Percentiles rank a stretch among this genome's conserved stretches.
phyloP scores from a whole-genome alignment of 2,888 invertebrate species.

The Andrena camellia region DNA sequence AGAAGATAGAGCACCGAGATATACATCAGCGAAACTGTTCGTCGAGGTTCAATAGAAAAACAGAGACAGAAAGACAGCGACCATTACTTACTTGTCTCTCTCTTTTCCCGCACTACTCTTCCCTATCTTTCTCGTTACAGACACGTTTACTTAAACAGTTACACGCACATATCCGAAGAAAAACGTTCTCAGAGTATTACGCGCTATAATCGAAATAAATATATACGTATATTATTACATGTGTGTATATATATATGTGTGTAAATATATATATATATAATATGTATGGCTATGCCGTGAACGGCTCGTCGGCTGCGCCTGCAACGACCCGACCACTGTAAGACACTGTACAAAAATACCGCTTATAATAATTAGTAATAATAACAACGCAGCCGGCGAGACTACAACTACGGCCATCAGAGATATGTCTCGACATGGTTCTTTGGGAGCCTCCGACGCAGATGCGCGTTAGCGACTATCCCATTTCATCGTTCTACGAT shows the following conservation, averaged over 20 bases:
- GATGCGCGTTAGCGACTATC: slow-evolving; percentile 43
- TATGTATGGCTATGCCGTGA: slow-evolving; percentile 67
- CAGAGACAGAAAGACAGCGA: slow-evolving; percentile 10
- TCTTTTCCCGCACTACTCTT: background rate
- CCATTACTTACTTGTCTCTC: background rate
- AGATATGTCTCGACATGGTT: slow-evolving; percentile 82
- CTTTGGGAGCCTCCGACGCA: slow-evolving; percentile 65
- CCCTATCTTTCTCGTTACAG: background rate
- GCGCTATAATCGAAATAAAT: slow-evolving; percentile 68
- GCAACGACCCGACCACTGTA: slow-evolving; percentile 80
- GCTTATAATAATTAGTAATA: slow-evolving; percentile 78
- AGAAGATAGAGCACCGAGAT: slow-evolving; percentile 61
- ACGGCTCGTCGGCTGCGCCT: slow-evolving; percentile 77
- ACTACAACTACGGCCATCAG: slow-evolving; percentile 71
- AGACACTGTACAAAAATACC: slow-evolving; percentile 84
- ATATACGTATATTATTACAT: slow-evolving; percentile 45
- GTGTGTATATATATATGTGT: slow-evolving; percentile 35
- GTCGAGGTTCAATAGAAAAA: slow-evolving; percentile 11
- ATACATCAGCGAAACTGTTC: slow-evolving; percentile 12
- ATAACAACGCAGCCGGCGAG: slow-evolving; percentile 79
- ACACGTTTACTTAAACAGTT: background rate
- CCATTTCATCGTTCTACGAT: slow-evolving; percentile 60
- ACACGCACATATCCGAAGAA: slow-evolving; percentile 16
- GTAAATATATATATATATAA: slow-evolving; percentile 38
- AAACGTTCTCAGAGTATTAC: slow-evolving; percentile 66